These are phyloP conservation scores for Zaprionus gabonicus DNA, from an alignment of 1,140 invertebrate genomes.

Conservation along the genomic window DNA sequence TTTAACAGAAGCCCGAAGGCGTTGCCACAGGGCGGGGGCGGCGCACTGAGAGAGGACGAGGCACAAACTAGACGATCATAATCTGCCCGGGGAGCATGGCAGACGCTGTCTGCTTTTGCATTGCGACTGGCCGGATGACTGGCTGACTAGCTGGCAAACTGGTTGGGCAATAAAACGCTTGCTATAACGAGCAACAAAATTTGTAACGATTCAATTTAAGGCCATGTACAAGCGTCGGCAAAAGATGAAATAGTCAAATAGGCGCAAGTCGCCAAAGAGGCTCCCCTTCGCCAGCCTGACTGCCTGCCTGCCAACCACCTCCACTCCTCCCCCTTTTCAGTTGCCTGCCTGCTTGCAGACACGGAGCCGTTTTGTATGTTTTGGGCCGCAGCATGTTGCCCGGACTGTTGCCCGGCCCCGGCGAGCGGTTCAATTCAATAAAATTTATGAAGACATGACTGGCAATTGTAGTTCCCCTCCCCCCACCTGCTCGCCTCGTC, in stretches of 20 bases:
- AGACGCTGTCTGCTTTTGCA: conserved; percentile 26
- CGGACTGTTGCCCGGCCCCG: conserved; percentile 12
- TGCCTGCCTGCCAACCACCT: too few relatives aligned
- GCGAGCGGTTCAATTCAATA: conserved; percentile 69
- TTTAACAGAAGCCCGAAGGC: conserved; percentile 42
- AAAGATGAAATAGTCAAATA: conserved; percentile 82
- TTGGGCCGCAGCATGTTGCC: conserved; percentile 69
- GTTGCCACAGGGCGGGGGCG: conserved; percentile 31
- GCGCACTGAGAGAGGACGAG: conserved; percentile 15
- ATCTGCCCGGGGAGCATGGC: conserved; percentile 44
- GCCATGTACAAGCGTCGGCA: conserved; percentile 79
- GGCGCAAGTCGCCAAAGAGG: conserved; percentile 48
- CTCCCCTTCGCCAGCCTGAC: conserved; percentile 1
- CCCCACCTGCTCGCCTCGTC: conserved; percentile 17
- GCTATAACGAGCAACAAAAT: conserved; percentile 83
- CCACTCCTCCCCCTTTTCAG: background rate
- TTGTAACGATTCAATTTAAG: conserved; percentile 83
- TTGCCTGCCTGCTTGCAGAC: conserved; percentile 20
- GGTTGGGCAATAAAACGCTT: conserved; percentile 82
- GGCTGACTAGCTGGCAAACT: conserved; percentile 51
- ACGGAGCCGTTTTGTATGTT: conserved; percentile 70
- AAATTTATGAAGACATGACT: conserved; percentile 83
- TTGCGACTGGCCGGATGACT: conserved; percentile 1
- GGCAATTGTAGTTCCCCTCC: conserved; percentile 74
- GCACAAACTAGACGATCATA: conserved; percentile 53